Evolutionary conservation across 2,797 vertebrate species (phyloP), one percentile per base, ranked within the genome.

Genomic region (Sibirionetta formosa): DNA sequence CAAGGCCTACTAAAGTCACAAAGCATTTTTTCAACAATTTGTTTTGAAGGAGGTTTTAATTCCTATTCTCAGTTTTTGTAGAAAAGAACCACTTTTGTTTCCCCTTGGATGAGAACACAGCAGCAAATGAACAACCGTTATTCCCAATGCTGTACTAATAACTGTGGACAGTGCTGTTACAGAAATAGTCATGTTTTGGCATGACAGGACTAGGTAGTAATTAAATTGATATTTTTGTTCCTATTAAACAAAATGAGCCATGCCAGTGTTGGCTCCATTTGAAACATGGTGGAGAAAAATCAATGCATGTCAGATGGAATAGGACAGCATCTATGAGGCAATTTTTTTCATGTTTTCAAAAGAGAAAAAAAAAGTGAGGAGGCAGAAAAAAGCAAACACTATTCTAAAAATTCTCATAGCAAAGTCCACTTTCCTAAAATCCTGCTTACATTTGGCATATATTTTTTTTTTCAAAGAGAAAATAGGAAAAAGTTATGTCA

Each of bases 401-500:
- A 2, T 26, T 81, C 68, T 71, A 61, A 91, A 92, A 85, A 50
- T 24, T 46, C 29, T 53, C n/a, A 54, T 7, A 63, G 16, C 38
- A 48, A 60, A 29, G 17, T 46, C 33, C 66, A 3, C 15, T 85
- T 84, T 73, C n/a, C 14, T 81, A 57, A 85, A 87, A 64, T 4
- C 7, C 31, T 82, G 9, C 38, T 76, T 91, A 77, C 6, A 51
- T 11, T 13, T 82, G 23, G 48, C 31, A 68, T 27, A 19, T 57
- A 35, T 31, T 75, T 88, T 86, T 95, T 95, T 77, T 95, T 73
- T 77, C 50, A 36, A 71, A 64, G 44, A 27, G 75, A 86, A 91
- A 51, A 51, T 20, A 57, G 50, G 50, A 42, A 54, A 91, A 80
- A 82, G 53, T 46, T 0, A 12, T 26, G 53, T 81, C 0, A 40